These are phyloP conservation scores for Loris lydekkerianus DNA, from an alignment of 2,797 vertebrate species.

Conservation along the genomic window DNA sequence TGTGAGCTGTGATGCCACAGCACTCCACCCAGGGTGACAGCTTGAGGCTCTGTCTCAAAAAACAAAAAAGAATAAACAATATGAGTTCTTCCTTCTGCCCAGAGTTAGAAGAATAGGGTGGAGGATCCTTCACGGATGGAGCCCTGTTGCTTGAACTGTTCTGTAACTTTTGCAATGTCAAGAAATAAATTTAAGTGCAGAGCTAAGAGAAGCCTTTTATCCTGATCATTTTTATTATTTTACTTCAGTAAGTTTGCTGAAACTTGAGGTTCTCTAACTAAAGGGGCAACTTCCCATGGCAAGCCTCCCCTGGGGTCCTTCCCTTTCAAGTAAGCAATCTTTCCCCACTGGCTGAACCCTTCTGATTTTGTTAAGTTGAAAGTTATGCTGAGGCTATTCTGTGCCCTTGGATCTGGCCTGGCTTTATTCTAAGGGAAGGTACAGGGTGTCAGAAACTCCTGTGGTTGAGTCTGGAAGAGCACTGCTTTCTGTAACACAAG, in stretches of 20 bases:
- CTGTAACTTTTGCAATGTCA: neutral
- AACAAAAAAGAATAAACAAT: neutral
- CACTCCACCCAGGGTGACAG: no score
- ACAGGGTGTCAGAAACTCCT: neutral
- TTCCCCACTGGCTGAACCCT: neutral
- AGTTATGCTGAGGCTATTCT: neutral
- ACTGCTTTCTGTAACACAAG: neutral
- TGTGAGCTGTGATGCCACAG: no score
- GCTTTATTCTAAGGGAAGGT: neutral
- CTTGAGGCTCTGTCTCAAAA: no score
- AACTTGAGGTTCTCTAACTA: neutral
- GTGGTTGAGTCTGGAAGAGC: neutral
- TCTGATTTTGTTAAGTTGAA: neutral
- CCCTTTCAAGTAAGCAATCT: neutral
- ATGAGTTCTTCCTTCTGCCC: neutral
- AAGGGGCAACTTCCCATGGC: neutral
- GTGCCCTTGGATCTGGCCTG: neutral
- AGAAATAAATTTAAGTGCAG: neutral
- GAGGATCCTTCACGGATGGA: neutral
- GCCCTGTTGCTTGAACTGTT: neutral
- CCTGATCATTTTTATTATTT: neutral
- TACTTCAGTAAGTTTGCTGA: neutral
- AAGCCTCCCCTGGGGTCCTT: neutral
- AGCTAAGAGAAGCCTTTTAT: constrained; percentile 19
- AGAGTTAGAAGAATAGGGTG: neutral